These are phyloP conservation scores for Saxidomus purpurata DNA, from an alignment of 1,140 invertebrate genomes.

Conservation along the genomic window DNA sequence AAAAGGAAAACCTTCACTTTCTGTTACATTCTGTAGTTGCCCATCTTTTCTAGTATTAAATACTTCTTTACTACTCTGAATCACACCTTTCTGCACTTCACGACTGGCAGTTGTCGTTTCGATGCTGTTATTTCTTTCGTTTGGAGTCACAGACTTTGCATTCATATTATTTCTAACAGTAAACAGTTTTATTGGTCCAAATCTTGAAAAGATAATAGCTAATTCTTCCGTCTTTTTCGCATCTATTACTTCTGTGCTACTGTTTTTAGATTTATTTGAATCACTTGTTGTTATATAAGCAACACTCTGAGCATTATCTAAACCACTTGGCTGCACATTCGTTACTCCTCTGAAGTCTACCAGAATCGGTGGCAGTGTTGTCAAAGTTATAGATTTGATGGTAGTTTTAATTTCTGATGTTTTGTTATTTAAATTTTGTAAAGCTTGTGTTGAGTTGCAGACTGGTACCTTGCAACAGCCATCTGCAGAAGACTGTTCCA, in stretches of 20 bases:
- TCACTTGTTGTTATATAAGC: background rate
- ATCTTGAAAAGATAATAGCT: slow-evolving; percentile 14
- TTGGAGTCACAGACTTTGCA: background rate
- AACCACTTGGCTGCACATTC: background rate
- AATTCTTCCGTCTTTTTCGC: background rate
- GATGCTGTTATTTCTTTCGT: background rate
- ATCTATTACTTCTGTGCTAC: background rate
- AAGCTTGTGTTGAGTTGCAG: background rate
- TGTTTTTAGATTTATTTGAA: background rate
- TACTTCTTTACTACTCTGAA: background rate
- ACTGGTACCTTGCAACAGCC: background rate
- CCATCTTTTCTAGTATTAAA: background rate
- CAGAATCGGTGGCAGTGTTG: background rate
- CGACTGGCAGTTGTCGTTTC: background rate
- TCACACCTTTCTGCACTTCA: background rate
- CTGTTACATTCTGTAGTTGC: background rate
- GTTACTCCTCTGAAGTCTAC: background rate
- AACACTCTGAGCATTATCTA: background rate
- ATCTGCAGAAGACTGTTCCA: background rate
- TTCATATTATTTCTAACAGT: background rate
- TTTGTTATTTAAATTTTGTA: background rate
- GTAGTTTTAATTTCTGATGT: background rate
- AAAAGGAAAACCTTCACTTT: background rate
- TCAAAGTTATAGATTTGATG: background rate
- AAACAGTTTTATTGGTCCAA: slow-evolving; percentile 7